Evolutionary conservation across 2,888 invertebrate genomes (phyloP).

Genomic region (Mechanitis messenoides): DNA sequence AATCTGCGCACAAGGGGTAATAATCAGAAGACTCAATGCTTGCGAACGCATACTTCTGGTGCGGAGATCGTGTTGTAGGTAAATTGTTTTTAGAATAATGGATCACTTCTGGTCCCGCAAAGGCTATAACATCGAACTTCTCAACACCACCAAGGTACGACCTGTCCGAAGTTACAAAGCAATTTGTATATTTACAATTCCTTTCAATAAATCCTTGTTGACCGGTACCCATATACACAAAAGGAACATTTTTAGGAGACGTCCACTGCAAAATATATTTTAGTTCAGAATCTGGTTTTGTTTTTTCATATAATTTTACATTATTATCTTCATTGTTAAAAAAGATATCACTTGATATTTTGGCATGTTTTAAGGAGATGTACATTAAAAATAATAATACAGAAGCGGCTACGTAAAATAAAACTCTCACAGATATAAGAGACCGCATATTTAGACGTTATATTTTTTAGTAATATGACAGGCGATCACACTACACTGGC

Average conservation of each 20-base stretch:
- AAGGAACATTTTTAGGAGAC: conserved; percentile 38
- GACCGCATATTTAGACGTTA: conserved; percentile 16
- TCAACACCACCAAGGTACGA: conserved; percentile 35
- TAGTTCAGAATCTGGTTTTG: conserved; percentile 16
- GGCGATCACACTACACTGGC: no score
- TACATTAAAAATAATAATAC: conserved; percentile 20
- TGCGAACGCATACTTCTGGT: conserved; percentile 49
- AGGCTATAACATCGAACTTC: conserved; percentile 48
- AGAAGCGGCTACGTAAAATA: conserved; percentile 16
- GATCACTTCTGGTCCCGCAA: conserved; percentile 44
- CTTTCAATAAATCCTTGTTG: conserved; percentile 39
- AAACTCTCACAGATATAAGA: conserved; percentile 21
- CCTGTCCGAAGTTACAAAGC: conserved; percentile 46
- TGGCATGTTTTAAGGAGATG: conserved; percentile 16
- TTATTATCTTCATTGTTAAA: not conserved
- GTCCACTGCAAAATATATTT: conserved; percentile 56
- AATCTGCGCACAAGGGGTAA: conserved; percentile 40
- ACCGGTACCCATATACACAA: conserved; percentile 44
- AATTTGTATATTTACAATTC: conserved; percentile 47
- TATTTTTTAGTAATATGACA: no score
- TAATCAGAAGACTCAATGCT: conserved; percentile 47
- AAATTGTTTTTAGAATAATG: conserved; percentile 20
- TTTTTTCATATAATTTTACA: not conserved
- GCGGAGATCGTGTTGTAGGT: conserved; percentile 37
- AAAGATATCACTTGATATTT: not conserved